Evolutionary conservation across 2,797 vertebrate genomes (phyloP).

Genomic region (Triplophysa bombifrons): DNA sequence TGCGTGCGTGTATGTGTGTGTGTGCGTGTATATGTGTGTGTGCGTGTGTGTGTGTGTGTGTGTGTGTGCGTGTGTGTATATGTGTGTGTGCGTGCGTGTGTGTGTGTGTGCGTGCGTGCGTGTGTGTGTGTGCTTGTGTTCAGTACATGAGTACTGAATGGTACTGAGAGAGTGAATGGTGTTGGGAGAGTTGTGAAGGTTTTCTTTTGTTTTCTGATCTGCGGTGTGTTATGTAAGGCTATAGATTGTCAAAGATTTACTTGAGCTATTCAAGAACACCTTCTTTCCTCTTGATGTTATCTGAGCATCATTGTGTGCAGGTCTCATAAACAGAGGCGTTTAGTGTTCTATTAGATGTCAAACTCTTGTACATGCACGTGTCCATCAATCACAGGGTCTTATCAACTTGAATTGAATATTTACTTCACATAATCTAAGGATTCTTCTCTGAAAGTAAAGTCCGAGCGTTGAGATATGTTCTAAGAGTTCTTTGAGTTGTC

Average conservation of each 20-base stretch:
- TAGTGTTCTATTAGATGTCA: too few relatives aligned
- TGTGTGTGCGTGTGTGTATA: slow-evolving; percentile 45
- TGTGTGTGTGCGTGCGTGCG: slow-evolving; percentile 42
- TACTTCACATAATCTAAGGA: too few relatives aligned
- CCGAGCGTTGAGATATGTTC: too few relatives aligned
- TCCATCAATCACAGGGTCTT: too few relatives aligned
- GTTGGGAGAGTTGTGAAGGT: neutral
- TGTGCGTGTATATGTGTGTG: too few relatives aligned
- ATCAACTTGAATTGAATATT: too few relatives aligned
- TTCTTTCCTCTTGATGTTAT: neutral
- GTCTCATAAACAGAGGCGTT: neutral
- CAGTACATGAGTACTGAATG: neutral
- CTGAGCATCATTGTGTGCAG: neutral
- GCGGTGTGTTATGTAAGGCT: neutral
- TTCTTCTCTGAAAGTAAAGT: too few relatives aligned
- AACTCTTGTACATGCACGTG: too few relatives aligned
- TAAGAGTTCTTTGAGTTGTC: too few relatives aligned
- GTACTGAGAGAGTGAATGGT: neutral
- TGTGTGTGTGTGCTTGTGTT: slow-evolving; percentile 6
- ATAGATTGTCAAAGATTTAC: neutral
- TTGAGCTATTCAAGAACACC: neutral
- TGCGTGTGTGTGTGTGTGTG: slow-evolving; percentile 43
- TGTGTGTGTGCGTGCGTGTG: too few relatives aligned
- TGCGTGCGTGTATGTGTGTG: too few relatives aligned
- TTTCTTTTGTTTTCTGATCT: neutral